A percentile compares a stretch with the other conserved stretches of the same genome.
Evolutionary conservation across 1,140 invertebrate genomes (phyloP).

Genomic region (Macrosteles quadrilineatus): DNA sequence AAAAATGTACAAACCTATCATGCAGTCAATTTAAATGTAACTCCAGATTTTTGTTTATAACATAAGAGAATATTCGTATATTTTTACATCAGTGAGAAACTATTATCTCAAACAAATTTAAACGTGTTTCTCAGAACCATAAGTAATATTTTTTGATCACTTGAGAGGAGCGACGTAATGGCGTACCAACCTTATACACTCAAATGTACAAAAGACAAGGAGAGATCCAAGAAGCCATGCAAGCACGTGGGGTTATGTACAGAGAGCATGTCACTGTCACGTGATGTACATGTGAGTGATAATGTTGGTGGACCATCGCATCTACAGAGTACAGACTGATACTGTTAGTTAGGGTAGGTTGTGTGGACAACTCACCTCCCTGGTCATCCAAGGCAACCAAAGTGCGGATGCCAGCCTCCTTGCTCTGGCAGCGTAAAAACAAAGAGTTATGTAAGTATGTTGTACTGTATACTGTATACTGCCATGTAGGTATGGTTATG

Average conservation of each 20-base stretch:
- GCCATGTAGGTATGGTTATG: background rate
- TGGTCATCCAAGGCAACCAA: slow-evolving; percentile 99
- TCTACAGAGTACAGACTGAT: slow-evolving; percentile 7
- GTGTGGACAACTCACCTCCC: slow-evolving; percentile 86
- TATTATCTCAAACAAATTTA: too few relatives aligned
- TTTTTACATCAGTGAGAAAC: too few relatives aligned
- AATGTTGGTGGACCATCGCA: slow-evolving; percentile 23
- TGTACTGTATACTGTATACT: background rate
- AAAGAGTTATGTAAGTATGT: slow-evolving; percentile 32
- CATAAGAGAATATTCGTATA: too few relatives aligned
- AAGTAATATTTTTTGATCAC: slow-evolving; percentile 17
- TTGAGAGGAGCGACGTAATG: slow-evolving; percentile 7
- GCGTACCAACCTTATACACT: slow-evolving; percentile 35
- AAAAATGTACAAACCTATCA: too few relatives aligned
- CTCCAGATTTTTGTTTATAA: too few relatives aligned
- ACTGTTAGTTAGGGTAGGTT: background rate
- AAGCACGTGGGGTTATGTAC: slow-evolving; percentile 31
- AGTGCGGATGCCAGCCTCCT: slow-evolving; percentile 98
- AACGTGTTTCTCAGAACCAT: too few relatives aligned
- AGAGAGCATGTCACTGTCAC: slow-evolving; percentile 19
- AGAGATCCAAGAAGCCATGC: slow-evolving; percentile 8
- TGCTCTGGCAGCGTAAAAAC: slow-evolving; percentile 87
- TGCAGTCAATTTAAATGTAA: too few relatives aligned
- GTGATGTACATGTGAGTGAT: slow-evolving; percentile 26
- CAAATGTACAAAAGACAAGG: slow-evolving; percentile 31